phyloP scores from a whole-genome alignment of 1,140 invertebrate genomes.

The Prorops nasuta region DNA sequence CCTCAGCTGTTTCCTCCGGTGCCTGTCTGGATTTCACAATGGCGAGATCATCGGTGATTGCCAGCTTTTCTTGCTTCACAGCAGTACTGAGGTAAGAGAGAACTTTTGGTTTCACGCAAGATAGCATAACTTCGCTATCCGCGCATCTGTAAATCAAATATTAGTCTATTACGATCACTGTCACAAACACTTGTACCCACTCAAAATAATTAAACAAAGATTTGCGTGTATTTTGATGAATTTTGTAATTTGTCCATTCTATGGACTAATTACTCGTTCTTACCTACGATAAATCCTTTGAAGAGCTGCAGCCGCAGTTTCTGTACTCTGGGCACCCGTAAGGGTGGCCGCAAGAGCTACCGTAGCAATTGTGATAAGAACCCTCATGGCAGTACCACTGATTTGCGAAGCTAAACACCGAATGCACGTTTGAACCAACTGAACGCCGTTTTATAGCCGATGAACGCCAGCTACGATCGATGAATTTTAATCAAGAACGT shows the following conservation, averaged over 20 bases:
- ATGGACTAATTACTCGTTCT: constrained; percentile 4
- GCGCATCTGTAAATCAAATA: constrained; percentile 37
- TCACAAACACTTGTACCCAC: background rate
- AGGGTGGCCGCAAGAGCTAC: constrained; percentile 29
- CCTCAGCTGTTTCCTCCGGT: constrained; percentile 46
- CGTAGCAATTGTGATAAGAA: constrained; percentile 29
- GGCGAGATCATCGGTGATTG: constrained; percentile 70
- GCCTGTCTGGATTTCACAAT: constrained; percentile 64
- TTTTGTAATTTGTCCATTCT: too few relatives aligned
- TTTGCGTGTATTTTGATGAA: too few relatives aligned
- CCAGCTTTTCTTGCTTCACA: constrained; percentile 65
- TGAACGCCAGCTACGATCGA: constrained; percentile 32
- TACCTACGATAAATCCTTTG: constrained; percentile 50
- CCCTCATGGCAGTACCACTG: constrained; percentile 39
- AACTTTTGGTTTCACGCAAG: constrained; percentile 75
- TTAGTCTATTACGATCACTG: background rate
- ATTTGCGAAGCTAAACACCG: constrained; percentile 49
- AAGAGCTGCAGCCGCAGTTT: constrained; percentile 40
- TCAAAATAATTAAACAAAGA: too few relatives aligned
- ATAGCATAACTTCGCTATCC: constrained; percentile 45
- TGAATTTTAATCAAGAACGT: constrained; percentile 51
- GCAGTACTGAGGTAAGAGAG: constrained; percentile 69
- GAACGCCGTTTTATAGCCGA: constrained; percentile 49
- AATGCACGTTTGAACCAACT: constrained; percentile 42
- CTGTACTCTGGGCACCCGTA: constrained; percentile 27